These are phyloP conservation scores for Mungos mungo DNA, from an alignment of 2,113 vertebrate genomes.

Conservation along the genomic window DNA sequence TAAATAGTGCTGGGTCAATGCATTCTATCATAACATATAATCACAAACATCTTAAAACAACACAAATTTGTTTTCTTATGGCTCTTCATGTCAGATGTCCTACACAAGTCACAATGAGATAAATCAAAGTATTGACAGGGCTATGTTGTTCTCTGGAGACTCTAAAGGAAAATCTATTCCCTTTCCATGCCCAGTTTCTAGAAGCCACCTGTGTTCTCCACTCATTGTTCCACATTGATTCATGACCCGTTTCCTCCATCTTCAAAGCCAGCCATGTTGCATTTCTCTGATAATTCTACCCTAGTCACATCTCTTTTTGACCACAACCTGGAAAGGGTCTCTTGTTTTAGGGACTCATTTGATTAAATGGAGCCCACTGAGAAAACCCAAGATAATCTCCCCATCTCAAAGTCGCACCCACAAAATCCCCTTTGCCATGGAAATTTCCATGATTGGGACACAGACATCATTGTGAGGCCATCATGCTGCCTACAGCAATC, in stretches of 20 bases:
- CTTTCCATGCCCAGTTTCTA: not conserved
- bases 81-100: not conserved
- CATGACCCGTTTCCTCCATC: not conserved
- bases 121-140: not conserved
- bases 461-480: not conserved
- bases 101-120: not conserved
- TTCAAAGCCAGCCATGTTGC: not conserved
- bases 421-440: not conserved
- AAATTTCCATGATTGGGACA: not conserved
- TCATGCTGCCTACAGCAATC: not conserved
- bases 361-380: not conserved
- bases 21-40: not conserved
- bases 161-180: not conserved
- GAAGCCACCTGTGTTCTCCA: not conserved
- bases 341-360: not conserved
- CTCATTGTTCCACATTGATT: not conserved
- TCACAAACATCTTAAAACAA: not conserved
- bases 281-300: not conserved
- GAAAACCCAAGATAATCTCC: not conserved
- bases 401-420: not conserved
- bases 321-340: not conserved
- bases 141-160: not conserved
- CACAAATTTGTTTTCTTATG: not conserved
- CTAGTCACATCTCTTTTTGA: not conserved
- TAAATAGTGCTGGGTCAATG: not conserved